Percentiles rank a stretch among this genome's conserved stretches.
Conservation (phyloP, 2,888 invertebrate genomes). For the Patella ulyssiponensis region DNA sequence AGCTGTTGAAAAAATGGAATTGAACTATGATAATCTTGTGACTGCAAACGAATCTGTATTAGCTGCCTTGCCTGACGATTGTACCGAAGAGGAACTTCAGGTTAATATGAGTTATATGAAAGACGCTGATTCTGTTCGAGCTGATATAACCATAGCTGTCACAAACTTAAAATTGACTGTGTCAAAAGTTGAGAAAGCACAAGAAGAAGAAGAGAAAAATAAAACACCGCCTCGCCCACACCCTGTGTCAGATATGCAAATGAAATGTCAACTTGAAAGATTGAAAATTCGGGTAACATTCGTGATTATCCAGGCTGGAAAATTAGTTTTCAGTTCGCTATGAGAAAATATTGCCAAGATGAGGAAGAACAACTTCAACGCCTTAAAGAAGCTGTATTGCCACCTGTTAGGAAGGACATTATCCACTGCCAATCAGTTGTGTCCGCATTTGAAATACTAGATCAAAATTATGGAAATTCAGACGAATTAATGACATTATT, state of each 20-base stretch:
- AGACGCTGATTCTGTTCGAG: not conserved
- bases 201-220: not conserved
- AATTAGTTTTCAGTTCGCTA: not conserved
- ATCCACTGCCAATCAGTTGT: not conserved
- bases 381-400: constrained; percentile 6
- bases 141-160: not conserved
- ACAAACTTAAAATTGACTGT: not conserved
- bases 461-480: constrained; percentile 8
- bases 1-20: not conserved
- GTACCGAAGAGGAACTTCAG: not conserved
- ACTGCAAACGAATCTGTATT: not conserved
- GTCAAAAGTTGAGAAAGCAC: not conserved
- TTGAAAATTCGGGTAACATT: not conserved
- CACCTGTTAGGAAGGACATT: not conserved
- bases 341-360: constrained; percentile 2
- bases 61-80: not conserved
- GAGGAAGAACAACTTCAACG: not conserved
- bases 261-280: constrained; percentile 11
- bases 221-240: not conserved
- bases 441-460: not conserved
- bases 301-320: not conserved
- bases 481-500: not conserved
- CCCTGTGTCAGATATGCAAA: not conserved
- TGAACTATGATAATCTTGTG: not conserved
- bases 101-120: not conserved